Evolutionary conservation across 2,888 invertebrate genomes (phyloP).

Genomic region (Vesta saturnalis): DNA sequence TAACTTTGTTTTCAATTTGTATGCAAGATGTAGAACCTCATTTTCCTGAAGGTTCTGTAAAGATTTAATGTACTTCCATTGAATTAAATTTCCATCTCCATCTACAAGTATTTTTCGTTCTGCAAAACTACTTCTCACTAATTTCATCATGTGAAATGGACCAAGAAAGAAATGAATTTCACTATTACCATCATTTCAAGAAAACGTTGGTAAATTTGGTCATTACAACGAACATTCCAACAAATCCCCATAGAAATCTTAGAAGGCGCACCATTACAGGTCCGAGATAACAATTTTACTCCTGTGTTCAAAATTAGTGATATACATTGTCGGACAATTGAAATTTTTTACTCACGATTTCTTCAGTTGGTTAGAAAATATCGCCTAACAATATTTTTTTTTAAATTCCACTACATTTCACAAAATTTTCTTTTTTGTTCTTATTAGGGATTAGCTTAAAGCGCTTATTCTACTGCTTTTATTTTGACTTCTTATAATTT

Average conservation of each 20-base stretch:
- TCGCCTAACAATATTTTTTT: too few relatives aligned
- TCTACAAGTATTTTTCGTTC: background rate
- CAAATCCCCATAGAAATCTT: background rate
- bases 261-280: background rate
- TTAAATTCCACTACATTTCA: too few relatives aligned
- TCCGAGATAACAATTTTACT: background rate
- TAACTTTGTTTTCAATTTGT: background rate
- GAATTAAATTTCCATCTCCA: background rate
- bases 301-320: background rate
- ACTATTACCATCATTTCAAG: background rate
- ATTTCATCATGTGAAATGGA: background rate
- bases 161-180: background rate
- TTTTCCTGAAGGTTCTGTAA: background rate
- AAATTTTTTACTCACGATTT: background rate
- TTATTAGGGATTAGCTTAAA: too few relatives aligned
- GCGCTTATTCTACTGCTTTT: too few relatives aligned
- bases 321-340: background rate
- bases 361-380: conserved; percentile 40
- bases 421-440: too few relatives aligned
- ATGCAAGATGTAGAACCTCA: background rate
- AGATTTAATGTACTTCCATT: too few relatives aligned
- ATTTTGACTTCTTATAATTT: too few relatives aligned
- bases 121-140: background rate
- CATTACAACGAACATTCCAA: background rate
- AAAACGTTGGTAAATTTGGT: background rate